Base-by-base conservation (phyloP, 2,113 vertebrate genomes). In the Uropsilus gracilis region DNA sequence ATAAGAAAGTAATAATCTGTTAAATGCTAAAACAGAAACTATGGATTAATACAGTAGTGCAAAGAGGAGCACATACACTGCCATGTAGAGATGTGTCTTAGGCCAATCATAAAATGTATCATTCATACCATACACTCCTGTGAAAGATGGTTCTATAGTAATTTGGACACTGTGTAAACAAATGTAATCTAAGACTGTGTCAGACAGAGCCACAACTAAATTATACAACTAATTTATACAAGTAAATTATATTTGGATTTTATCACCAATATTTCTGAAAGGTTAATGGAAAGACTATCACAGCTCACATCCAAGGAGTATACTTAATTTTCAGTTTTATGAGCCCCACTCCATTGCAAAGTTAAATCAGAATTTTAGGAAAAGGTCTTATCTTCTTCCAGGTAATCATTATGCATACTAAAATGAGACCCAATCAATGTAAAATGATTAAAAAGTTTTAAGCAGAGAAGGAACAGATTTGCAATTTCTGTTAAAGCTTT, bases 391-490 rank as follows among this genome's bases (percentile, higher is more conserved):
- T 50, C 7, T 63, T 61, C 22, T 89, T 46, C 76, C 30, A 53
- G 30, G 55, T 46, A 72, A 66, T 80, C 46, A 8, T 90, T 32
- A 39, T 5, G 13, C 14, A 82, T 24, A 76, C 46, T 68, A 46
- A 86, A 50, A 44, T 17, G 34, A 86, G 32, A 50, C 1, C 39
- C n/a, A 30, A 50, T 73, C 55, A 72, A 39, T 12, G 42, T 30
- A 34, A 94, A 92, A 77, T 16, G 73, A 86, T 48, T 81, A 34
- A 26, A 76, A 82, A 76, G 12, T 39, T 64, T 96, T 81, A 64
- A 48, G 46, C 12, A 75, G 44, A 94, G 3, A 37, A 61, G 20
- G 17, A 12, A 69, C 7, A 92, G n/a, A 76, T 71, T 46, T 66
- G 13, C 20, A 77, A 59, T 42, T 71, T 83, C 30, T 72, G 34